Conservation (phyloP, 2,888 invertebrate genomes). For the Papilio protenor region DNA sequence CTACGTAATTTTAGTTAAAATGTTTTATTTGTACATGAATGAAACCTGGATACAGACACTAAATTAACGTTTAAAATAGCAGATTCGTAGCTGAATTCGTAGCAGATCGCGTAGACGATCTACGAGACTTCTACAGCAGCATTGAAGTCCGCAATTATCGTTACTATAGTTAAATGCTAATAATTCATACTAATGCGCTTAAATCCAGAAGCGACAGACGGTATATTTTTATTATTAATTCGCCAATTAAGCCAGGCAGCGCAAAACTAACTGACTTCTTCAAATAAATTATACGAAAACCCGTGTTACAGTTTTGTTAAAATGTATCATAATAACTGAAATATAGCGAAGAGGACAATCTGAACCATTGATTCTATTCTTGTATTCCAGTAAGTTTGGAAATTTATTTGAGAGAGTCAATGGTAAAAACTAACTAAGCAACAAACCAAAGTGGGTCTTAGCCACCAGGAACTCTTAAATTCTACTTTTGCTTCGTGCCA, state of each 20-base stretch:
- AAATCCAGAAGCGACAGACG: neutral
- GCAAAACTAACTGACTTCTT: too few species aligned
- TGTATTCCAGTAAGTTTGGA: too few species aligned
- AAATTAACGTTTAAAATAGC: neutral
- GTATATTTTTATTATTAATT: neutral
- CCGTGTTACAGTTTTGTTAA: too few species aligned
- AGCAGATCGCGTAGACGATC: neutral
- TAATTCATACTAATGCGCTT: neutral
- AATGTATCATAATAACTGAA: too few species aligned
- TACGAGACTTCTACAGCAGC: neutral
- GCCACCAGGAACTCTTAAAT: too few species aligned
- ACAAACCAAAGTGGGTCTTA: too few species aligned
- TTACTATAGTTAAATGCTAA: neutral
- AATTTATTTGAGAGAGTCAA: too few species aligned
- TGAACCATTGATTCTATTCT: too few species aligned
- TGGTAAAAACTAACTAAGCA: too few species aligned
- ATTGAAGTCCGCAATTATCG: neutral
- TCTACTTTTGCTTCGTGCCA: too few species aligned
- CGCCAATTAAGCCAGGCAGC: neutral
- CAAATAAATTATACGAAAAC: too few species aligned
- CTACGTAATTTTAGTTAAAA: neutral
- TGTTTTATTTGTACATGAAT: neutral
- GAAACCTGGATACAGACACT: neutral
- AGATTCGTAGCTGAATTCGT: neutral
- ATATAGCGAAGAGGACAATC: too few species aligned